Evolutionary conservation across 2,113 vertebrate species (phyloP).

Genomic region (Seriola rivoliana): DNA sequence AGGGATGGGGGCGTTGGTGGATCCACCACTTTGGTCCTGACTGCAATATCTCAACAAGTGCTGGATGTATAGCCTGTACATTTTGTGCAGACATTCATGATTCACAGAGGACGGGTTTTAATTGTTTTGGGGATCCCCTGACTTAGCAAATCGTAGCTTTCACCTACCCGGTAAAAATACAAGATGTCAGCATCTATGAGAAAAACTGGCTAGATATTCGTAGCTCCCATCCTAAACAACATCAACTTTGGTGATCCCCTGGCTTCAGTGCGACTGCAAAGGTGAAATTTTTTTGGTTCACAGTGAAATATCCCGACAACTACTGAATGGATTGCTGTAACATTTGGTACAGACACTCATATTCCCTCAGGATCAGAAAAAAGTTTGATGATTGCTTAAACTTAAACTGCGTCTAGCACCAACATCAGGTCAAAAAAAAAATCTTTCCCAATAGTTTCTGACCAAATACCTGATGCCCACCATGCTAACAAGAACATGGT

Average conservation of each 20-base stretch:
- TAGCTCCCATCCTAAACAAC: no score
- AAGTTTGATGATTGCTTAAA: no score
- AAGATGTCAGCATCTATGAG: not conserved
- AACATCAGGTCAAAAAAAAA: not conserved
- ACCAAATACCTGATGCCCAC: not conserved
- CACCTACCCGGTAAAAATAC: no score
- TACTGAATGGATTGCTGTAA: not conserved
- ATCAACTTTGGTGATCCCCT: not conserved
- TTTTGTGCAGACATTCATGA: not conserved
- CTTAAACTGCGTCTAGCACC: no score
- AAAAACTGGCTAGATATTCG: no score
- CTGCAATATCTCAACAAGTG: not conserved
- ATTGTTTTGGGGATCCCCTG: not conserved
- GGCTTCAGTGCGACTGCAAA: no score
- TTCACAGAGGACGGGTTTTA: not conserved
- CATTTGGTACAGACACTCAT: no score
- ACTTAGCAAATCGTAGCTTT: not conserved
- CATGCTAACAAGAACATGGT: no score
- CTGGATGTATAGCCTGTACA: not conserved
- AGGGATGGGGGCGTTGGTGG: not conserved
- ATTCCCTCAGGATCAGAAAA: not conserved
- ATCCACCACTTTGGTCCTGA: not conserved
- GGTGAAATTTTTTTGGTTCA: not conserved
- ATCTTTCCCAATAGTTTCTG: not conserved
- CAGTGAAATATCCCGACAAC: not conserved